Evolutionary conservation across 2,888 invertebrate species (phyloP).

Genomic region (Myopa testacea): DNA sequence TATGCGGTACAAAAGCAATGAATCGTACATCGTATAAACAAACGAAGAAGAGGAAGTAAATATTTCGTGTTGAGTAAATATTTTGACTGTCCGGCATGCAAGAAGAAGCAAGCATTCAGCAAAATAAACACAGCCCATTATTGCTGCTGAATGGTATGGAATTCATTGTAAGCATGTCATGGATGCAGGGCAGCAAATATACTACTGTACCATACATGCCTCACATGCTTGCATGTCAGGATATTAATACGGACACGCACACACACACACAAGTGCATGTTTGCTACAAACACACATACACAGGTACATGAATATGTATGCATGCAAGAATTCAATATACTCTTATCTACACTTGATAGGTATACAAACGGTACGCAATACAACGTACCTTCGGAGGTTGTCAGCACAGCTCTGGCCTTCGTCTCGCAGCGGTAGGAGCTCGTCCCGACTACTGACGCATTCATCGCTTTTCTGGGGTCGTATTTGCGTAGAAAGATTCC

Average conservation of each 20-base stretch:
- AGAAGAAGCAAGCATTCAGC: background rate
- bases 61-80: background rate
- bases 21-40: background rate
- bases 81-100: background rate
- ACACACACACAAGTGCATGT: background rate
- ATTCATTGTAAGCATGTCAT: background rate
- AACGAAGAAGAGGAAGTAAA: background rate
- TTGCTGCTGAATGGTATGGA: background rate
- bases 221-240: background rate
- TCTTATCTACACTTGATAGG: background rate
- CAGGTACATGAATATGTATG: too few species aligned
- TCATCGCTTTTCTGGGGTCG: slow-evolving; percentile 70
- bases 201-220: background rate
- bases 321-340: background rate
- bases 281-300: too few species aligned
- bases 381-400: slow-evolving; percentile 73
- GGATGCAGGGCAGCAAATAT: slow-evolving; percentile 16
- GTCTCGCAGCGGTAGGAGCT: slow-evolving; percentile 77
- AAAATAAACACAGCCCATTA: background rate
- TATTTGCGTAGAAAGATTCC: slow-evolving; percentile 72
- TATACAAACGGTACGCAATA: background rate
- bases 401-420: slow-evolving; percentile 82
- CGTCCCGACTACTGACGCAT: slow-evolving; percentile 72
- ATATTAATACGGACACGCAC: background rate
- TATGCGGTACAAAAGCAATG: background rate